Percentiles rank a stretch among this genome's conserved stretches.
These are phyloP conservation scores for Metopolophium dirhodum DNA, from an alignment of 1,140 invertebrate genomes.

Conservation along the genomic window DNA sequence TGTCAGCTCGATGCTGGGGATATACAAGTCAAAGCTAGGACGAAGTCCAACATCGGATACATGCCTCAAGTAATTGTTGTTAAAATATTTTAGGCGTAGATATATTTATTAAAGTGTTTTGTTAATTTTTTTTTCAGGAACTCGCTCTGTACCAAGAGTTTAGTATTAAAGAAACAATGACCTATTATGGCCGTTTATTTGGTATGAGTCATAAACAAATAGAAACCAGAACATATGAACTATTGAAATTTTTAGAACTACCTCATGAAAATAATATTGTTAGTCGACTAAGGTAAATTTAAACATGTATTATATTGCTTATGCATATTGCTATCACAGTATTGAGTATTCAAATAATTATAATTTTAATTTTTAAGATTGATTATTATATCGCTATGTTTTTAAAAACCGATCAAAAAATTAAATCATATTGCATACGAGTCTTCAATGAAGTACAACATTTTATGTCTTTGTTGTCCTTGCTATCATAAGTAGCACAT, in stretches of 20 bases:
- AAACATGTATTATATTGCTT: neutral
- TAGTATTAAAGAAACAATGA: slow-evolving; percentile 67
- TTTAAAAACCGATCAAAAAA: no score
- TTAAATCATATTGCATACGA: no score
- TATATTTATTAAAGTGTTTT: neutral
- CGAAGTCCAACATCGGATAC: slow-evolving; percentile 78
- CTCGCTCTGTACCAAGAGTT: slow-evolving; percentile 68
- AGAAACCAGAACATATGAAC: slow-evolving; percentile 68
- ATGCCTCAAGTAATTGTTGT: slow-evolving; percentile 75
- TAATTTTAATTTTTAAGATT: neutral
- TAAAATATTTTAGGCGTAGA: slow-evolving; percentile 8
- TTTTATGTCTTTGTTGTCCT: no score
- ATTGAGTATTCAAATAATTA: neutral
- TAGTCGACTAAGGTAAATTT: slow-evolving; percentile 59
- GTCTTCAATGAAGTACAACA: no score
- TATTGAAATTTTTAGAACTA: slow-evolving; percentile 60
- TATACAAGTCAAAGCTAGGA: slow-evolving; percentile 81
- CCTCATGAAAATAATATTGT: slow-evolving; percentile 59
- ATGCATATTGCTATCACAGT: neutral
- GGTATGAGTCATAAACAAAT: slow-evolving; percentile 64
- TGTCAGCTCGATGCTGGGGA: slow-evolving; percentile 77
- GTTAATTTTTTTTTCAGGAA: slow-evolving; percentile 59
- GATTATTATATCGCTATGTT: neutral
- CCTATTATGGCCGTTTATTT: slow-evolving; percentile 68
- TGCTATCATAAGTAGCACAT: no score